phyloP scores from a whole-genome alignment of 2,888 invertebrate genomes.

The Capitulum mitella region DNA sequence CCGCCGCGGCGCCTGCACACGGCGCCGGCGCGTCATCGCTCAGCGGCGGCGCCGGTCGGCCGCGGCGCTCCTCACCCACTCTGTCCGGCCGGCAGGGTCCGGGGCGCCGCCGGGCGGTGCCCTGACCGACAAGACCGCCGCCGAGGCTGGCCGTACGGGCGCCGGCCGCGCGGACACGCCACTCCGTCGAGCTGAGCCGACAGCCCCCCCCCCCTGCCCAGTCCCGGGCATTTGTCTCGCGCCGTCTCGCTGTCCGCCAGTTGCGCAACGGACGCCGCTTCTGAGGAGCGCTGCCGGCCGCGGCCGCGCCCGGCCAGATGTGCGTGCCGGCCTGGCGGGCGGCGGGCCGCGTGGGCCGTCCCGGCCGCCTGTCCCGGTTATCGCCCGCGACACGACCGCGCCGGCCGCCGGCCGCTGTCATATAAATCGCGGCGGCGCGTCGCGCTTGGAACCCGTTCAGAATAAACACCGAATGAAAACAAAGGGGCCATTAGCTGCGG shows the following conservation, averaged over 20 bases:
- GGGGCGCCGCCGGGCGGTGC: no score
- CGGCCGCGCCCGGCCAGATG: neutral
- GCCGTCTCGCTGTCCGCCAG: neutral
- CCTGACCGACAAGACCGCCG: neutral
- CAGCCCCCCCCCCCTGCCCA: neutral
- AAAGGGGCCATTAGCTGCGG: neutral
- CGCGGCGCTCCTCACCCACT: no score
- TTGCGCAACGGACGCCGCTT: constrained; percentile 9
- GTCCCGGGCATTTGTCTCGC: neutral
- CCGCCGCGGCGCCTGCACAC: no score
- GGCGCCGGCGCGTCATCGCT: no score
- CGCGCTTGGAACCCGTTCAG: constrained; percentile 10
- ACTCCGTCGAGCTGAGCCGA: neutral
- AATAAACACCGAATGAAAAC: constrained; percentile 12
- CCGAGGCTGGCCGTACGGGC: neutral
- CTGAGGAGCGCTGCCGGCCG: neutral
- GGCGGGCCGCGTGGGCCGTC: no score
- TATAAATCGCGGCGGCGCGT: neutral
- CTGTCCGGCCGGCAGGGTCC: no score
- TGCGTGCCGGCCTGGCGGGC: neutral
- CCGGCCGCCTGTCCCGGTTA: no score
- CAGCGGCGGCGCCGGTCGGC: neutral
- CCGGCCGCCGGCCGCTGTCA: neutral
- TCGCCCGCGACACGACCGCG: no score
- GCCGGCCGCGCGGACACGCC: no score